Evolutionary conservation across 2,797 vertebrate species (phyloP), one percentile per base, ranked within the genome.

Genomic region (Pogonophryne albipinna): DNA sequence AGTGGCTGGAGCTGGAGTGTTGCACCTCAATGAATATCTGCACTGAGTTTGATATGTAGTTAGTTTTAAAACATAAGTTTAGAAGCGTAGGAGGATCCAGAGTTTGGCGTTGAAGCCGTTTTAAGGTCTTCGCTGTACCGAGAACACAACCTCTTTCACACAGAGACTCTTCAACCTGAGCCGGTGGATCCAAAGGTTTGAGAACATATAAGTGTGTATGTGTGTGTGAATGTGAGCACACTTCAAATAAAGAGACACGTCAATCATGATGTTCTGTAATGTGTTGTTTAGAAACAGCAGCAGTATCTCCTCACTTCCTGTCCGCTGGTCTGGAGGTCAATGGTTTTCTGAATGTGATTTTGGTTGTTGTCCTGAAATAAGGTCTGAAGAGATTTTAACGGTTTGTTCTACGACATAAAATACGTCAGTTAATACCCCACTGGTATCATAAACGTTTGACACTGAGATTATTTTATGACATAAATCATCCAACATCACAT

Each of bases 11-110:
- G 38, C 23, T 2, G 15, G 16, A 5, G n/a, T 16, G 60, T 56
- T 57, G 49, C 68, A 76, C 53, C n/a, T 56, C 27, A 6, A 56
- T 31, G 50, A 83, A 52, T 79, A 59, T 74, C 74, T 78, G 70
- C 66, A 84, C 74, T 52, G 51, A 76, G 71, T 67, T 66, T 84
- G 62, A 70, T 23, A 50, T 34, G 13, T 53, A 67, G 27, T 63
- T 51, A 8, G 16, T 12, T 58, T 31, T 59, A 38, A 47, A 61
- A 41, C n/a, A 17, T 3, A 58, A 58, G 31, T 10, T 6, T 10
- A 16, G 53, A 19, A 8, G 23, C 2, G 2, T n/a, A 5, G 6
- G 16, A 41, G 45, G 52, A 46, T 72, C 19, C 34, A 41, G 5
- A 42, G 78, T 50, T 60, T 65, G 63, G 10, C 59, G 46, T 58